Percentiles rank a stretch among this genome's conserved stretches.
These are phyloP conservation scores for Balearica regulorum DNA, from an alignment of 2,797 vertebrate species.

Conservation along the genomic window DNA sequence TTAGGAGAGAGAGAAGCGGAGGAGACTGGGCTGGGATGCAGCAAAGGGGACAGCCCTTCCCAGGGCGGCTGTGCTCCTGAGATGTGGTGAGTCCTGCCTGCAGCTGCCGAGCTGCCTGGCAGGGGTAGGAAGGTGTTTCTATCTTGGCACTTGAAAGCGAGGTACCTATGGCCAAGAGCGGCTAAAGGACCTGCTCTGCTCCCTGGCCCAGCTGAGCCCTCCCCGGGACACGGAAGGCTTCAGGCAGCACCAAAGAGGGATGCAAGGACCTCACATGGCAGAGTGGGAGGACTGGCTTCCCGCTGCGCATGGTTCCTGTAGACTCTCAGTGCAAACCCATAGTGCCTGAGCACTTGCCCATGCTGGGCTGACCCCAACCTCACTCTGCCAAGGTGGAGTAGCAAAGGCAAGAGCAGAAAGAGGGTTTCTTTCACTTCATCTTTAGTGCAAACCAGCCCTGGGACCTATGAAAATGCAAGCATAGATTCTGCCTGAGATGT, in stretches of 20 bases:
- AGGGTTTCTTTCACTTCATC: background rate
- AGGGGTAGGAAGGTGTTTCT: background rate
- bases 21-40: background rate
- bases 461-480: background rate
- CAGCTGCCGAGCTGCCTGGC: background rate
- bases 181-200: background rate
- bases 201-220: background rate
- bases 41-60: background rate
- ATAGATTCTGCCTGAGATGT: background rate
- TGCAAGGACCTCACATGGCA: background rate
- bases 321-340: background rate
- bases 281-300: background rate
- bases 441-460: background rate
- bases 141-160: background rate
- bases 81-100: background rate
- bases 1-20: background rate
- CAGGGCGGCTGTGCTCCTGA: background rate
- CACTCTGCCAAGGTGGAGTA: background rate
- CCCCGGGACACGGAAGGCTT: background rate
- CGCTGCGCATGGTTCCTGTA: fast-evolving
- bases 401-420: background rate
- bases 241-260: background rate
- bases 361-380: background rate
- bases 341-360: background rate
- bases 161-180: background rate